These are phyloP conservation scores for Drosophila koepferae DNA, from an alignment of 2,888 invertebrate genomes.

Conservation along the genomic window DNA sequence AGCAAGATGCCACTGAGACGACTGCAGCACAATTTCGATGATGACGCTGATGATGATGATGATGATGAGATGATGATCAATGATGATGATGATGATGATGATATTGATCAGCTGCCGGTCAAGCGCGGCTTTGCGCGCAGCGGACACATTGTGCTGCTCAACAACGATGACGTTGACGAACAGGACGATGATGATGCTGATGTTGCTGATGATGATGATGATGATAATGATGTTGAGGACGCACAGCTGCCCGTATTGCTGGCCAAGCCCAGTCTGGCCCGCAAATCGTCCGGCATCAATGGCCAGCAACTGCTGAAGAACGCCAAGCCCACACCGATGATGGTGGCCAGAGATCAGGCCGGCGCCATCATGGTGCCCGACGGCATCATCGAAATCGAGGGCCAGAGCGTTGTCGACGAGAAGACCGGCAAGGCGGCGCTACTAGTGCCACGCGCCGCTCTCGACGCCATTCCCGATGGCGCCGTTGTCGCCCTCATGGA, in stretches of 20 bases:
- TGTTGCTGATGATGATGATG: slow-evolving; percentile 20
- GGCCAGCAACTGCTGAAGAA: slow-evolving; percentile 59
- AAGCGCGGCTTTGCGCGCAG: slow-evolving; percentile 39
- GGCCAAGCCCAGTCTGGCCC: slow-evolving; percentile 27
- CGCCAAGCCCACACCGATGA: slow-evolving; percentile 71
- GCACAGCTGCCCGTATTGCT: slow-evolving; percentile 15
- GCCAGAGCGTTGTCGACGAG: slow-evolving; percentile 78
- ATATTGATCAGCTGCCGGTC: slow-evolving; percentile 26
- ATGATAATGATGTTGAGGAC: slow-evolving; percentile 26
- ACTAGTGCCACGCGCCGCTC: slow-evolving; percentile 76
- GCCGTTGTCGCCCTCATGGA: slow-evolving; percentile 81
- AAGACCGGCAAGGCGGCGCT: slow-evolving; percentile 80
- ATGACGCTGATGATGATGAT: slow-evolving; percentile 28
- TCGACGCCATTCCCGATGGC: slow-evolving; percentile 82
- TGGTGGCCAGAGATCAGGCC: slow-evolving; percentile 76
- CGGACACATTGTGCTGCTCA: slow-evolving; percentile 36
- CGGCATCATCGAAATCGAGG: slow-evolving; percentile 80
- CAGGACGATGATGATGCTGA: not conserved
- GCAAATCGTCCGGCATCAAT: slow-evolving; percentile 24
- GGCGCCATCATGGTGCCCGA: slow-evolving; percentile 82
- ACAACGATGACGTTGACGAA: not conserved
- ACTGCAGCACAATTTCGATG: slow-evolving; percentile 16
- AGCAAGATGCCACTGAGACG: slow-evolving; percentile 9
- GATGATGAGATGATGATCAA: not conserved
- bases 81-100: slow-evolving; percentile 40